Base-by-base conservation (phyloP, 1,140 invertebrate genomes). In the Lordiphosa collinella region DNA sequence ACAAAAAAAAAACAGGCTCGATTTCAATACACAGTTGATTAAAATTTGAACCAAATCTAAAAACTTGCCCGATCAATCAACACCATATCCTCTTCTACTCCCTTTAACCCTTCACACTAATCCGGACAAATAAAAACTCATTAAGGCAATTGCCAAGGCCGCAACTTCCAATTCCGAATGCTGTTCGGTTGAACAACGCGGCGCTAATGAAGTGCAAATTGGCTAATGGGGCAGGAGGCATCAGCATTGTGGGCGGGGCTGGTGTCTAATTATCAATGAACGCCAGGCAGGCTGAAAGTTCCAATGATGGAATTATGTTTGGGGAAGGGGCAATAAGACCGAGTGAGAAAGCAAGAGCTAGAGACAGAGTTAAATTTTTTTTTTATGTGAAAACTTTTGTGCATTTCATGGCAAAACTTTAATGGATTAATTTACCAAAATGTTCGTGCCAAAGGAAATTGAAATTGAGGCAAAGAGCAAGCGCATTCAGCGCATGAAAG, bases 161-260 rank as follows among this genome's bases (percentile, higher is more conserved):
- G 29, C 16, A 25, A 40, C 31, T 16, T 25, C 32, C 32, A 55
- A 44, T 32, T 29, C 52, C 37, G 29, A 32, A 16, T 41, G 46
- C 36, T 32, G 31, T 29, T 18, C 18, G 34, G 34, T 22, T 14
- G 52, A 37, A 50, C 48, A 55, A 63, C 68, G 44, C 35, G 48
- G 34, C 48, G 65, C 67, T 80, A 86, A 86, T 86, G 70, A 86
- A 86, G 80, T 76, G 84, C 80, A 80, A 86, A 86, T 76, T 86
- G 63, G 63, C 59, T 71, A 67, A 66, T 74, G 66, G 70, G 36
- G 49, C 70, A 67, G 66, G 59, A 43, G 52, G 57, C 11, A 32
- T 34, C 31, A 18, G n/a, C 4, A 16, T 47, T 51, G 31, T 11
- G 25, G 16, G 13, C 38, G 49, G 48, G 41, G 48, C 40, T 51